These are phyloP conservation scores for Agrochola lychnidis DNA, from an alignment of 2,888 invertebrate genomes.

Conservation along the genomic window DNA sequence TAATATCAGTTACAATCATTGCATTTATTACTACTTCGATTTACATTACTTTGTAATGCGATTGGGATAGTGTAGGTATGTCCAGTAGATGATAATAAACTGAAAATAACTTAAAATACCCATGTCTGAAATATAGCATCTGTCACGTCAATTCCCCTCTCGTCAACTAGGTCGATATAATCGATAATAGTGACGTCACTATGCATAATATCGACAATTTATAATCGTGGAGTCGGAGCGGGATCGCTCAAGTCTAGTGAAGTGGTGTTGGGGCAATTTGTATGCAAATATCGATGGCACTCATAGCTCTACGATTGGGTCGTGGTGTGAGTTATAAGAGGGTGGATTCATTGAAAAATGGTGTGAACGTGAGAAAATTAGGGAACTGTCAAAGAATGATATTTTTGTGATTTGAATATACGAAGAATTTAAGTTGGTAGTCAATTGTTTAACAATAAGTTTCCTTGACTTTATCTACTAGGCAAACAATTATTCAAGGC, in stretches of 20 bases:
- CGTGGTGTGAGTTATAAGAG: constrained; percentile 46
- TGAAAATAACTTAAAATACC: not conserved
- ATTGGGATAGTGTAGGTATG: not conserved
- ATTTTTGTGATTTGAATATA: not conserved
- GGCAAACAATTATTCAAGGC: not conserved
- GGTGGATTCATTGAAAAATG: not conserved
- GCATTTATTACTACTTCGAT: not conserved
- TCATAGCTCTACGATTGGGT: constrained; percentile 67
- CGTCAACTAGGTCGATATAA: constrained; percentile 37
- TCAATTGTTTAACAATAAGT: not conserved
- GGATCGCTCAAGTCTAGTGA: constrained; percentile 77
- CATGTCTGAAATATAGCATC: not conserved
- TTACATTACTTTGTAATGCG: not conserved
- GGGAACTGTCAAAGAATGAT: not conserved
- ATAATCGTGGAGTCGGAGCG: constrained; percentile 75
- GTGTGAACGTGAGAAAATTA: not conserved
- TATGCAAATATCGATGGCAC: constrained; percentile 82
- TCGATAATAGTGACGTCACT: constrained; percentile 70
- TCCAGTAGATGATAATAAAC: not conserved
- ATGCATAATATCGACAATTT: constrained; percentile 78
- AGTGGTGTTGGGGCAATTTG: constrained; percentile 82
- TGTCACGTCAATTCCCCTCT: constrained; percentile 19
- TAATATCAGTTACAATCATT: not conserved
- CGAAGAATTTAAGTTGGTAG: not conserved
- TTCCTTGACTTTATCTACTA: not conserved